phyloP scores from a whole-genome alignment of 1,140 invertebrate species.

The Brachionus manjavacas region DNA sequence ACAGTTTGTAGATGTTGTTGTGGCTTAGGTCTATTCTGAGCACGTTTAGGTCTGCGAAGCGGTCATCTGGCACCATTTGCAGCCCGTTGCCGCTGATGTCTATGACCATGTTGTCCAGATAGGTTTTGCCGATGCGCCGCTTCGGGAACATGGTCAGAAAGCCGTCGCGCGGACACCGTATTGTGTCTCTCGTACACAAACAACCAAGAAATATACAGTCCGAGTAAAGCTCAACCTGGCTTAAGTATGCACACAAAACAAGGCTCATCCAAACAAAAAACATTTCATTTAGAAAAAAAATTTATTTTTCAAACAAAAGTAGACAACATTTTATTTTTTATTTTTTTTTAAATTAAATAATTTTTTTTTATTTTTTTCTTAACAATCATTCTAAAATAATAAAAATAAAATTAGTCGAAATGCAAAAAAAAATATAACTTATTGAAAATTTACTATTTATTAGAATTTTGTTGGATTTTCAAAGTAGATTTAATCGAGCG shows the following conservation, averaged over 20 bases:
- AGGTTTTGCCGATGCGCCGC: neutral
- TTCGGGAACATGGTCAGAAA: conserved; percentile 33
- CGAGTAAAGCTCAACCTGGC: neutral
- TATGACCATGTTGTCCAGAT: neutral
- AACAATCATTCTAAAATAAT: neutral
- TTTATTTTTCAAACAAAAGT: neutral
- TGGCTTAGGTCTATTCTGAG: conserved; percentile 1
- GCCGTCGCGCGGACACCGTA: conserved; percentile 13
- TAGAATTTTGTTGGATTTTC: neutral
- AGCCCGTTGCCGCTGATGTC: neutral
- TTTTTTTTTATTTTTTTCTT: neutral
- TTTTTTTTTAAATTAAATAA: neutral
- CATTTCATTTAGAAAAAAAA: neutral
- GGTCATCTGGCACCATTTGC: conserved; percentile 29
- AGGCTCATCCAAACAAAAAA: neutral
- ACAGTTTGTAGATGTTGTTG: conserved; percentile 21
- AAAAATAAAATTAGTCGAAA: neutral
- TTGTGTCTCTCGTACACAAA: neutral
- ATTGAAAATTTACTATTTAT: conserved; percentile 22
- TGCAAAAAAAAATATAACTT: neutral
- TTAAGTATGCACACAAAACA: neutral
- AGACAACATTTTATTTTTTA: neutral
- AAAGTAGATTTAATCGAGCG: conserved; percentile 23
- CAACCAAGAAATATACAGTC: conserved; percentile 32
- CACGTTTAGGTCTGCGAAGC: neutral